Base-by-base conservation (phyloP, 1,140 invertebrate genomes). In the Oppia nitens region DNA sequence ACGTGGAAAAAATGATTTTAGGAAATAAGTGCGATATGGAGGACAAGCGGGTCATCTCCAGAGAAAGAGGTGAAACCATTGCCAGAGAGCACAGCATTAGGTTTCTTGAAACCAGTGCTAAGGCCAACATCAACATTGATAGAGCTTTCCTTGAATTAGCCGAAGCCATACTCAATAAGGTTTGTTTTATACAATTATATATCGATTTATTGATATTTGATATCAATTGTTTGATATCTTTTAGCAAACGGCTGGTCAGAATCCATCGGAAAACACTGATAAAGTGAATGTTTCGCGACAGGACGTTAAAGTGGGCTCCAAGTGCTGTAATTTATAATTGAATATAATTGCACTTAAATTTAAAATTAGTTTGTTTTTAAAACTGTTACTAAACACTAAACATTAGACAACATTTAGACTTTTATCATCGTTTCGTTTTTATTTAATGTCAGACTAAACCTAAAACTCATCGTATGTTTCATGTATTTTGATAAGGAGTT, bases 1-100 rank as follows among this genome's bases (percentile, higher is more conserved):
- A 98, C 79, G 95, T 98, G 55, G 94, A 97, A 68, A 98, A 97
- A 74, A 98, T 98, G 94, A 92, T 99, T 67, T 76, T 99, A 66
- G 95, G 95, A 55, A 99, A 98, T 73, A 99, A 99, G 78, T 96
- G 92, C 82, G 95, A 99, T 78, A 93, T 98, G 85, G 86, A 93
- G 69, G 90, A 93, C 68, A 94, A 91, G 75, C 79, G 95, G 74
- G 84, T 90, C 68, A 91, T 99, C 60, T 83, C 79, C 64, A 87
- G 81, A 71, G 86, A 91, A 66, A 77, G 81, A 68, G 91, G 91
- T 66, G 86, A 94, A 77, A 80, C 81, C 61, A 90, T 98, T 78
- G 94, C 93, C n/a, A 76, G 87, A 69, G 92, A 98, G 74, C 92
- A 98, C 77, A 81, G 88, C 63, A 95, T 98, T 64, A 83, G 88